Evolutionary conservation across 2,113 vertebrate genomes (phyloP).

Genomic region (Hippocampus zosterae): DNA sequence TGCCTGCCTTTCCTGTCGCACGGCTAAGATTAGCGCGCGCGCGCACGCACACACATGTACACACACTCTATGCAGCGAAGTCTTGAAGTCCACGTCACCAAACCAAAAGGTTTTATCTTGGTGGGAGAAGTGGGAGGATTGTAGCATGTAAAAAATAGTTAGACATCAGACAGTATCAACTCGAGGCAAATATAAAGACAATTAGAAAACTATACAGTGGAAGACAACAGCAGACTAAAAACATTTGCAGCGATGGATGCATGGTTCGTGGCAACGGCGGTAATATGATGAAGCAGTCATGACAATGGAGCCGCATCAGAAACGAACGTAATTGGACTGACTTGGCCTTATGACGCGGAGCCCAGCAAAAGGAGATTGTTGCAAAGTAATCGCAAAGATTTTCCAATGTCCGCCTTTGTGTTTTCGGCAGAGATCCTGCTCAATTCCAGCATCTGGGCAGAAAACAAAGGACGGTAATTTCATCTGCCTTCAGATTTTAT

Average conservation of each 20-base stretch:
- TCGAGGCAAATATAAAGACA: conserved; percentile 57
- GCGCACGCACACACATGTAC: conserved; percentile 5
- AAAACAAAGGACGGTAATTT: neutral
- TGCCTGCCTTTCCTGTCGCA: conserved; percentile 53
- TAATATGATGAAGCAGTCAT: neutral
- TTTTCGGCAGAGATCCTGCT: neutral
- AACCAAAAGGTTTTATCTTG: conserved; percentile 66
- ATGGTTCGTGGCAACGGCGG: conserved; percentile 5
- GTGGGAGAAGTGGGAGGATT: conserved; percentile 45
- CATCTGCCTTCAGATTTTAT: neutral
- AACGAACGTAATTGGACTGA: neutral
- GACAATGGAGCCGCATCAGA: neutral
- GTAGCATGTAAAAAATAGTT: conserved; percentile 65
- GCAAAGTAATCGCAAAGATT: too few species aligned
- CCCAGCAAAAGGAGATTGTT: too few species aligned
- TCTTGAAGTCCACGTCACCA: conserved; percentile 45
- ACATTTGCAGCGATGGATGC: conserved; percentile 36
- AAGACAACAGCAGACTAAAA: conserved; percentile 66
- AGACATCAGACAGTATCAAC: conserved; percentile 46
- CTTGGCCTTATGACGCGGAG: neutral
- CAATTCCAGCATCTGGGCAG: neutral
- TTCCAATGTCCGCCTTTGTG: too few species aligned
- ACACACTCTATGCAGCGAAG: neutral
- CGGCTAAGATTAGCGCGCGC: conserved; percentile 44
- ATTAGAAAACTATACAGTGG: conserved; percentile 71